Base-by-base conservation (phyloP, 2,888 invertebrate species). In the Dicyrtomina minuta region DNA sequence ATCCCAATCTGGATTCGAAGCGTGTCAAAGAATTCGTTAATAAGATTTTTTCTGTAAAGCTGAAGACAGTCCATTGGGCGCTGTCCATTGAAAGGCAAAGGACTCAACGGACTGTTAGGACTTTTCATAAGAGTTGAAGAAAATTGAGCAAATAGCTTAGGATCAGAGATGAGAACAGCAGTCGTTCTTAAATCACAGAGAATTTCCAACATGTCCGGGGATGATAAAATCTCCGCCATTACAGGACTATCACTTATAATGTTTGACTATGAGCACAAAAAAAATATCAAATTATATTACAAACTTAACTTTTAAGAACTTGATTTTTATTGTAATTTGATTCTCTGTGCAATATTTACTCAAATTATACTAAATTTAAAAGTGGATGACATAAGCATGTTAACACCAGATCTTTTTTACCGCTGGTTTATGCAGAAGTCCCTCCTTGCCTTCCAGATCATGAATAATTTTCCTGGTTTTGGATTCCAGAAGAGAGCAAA, bases 221-320 rank as follows among this genome's bases (percentile, higher is more conserved):
- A 49, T 24, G 71, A 72, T 1, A 74, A 27, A 6, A 74, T 67
- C 65, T 74, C 72, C 0, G 67, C 68, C 53, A 74, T 66, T 5
- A 68, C 59, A 27, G 74, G 74, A n/a, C 70, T 71, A 55, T 74
- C 74, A 51, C 74, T 74, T 20, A 74, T 71, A 20, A 74, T 70
- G 46, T 74, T 74, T 10, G 68, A 22, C 73, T 74, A 49, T 13
- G 26, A 33, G 41, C 20, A n/a, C 17, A 15, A 43, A 39, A 55
- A 5, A n/a, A 13, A 64, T n/a, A n/a, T n/a, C n/a, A n/a, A n/a
- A n/a, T n/a, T n/a, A n/a, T n/a, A n/a, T n/a, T n/a, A n/a, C 6
- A 59, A 58, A 58, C 26, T 22, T 24, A 22, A 17, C 26, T 8
- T 46, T n/a, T 64, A 33, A 60, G n/a, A 46, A 13, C 43, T 43